These are phyloP conservation scores for Dolichallabes microphthalmus DNA, from an alignment of 2,113 vertebrate genomes.

Conservation along the genomic window DNA sequence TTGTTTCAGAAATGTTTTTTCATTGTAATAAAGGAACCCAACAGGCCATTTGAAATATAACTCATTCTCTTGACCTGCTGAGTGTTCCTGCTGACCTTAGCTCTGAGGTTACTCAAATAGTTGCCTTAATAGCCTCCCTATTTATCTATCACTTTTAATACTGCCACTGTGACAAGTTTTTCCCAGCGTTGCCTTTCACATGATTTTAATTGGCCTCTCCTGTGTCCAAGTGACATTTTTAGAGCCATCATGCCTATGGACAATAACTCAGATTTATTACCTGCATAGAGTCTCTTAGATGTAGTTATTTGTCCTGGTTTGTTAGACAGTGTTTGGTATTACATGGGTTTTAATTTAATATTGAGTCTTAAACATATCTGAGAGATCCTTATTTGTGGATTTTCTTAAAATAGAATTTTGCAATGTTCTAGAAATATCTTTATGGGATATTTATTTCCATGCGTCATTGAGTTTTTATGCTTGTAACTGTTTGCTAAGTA, in stretches of 20 bases:
- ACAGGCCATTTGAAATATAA: background rate
- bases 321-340: background rate
- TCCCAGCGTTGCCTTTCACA: constrained; percentile 6
- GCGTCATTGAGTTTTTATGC: background rate
- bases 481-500: background rate
- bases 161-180: background rate
- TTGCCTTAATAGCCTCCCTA: constrained; percentile 14
- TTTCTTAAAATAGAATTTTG: background rate
- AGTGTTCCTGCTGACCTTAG: constrained; percentile 12
- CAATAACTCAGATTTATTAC: constrained; percentile 7
- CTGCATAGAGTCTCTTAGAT: background rate
- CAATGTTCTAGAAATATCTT: background rate
- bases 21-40: constrained; percentile 1
- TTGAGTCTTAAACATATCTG: background rate
- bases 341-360: background rate
- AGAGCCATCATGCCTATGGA: background rate
- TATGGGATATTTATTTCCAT: background rate
- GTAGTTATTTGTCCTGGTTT: background rate
- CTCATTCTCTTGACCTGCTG: constrained; percentile 11
- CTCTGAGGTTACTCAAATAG: background rate
- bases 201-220: constrained; percentile 26
- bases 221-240: background rate
- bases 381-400: background rate
- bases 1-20: background rate
- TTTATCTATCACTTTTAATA: background rate